phyloP scores from a whole-genome alignment of 23 tunicate species.

The Oikopleura albicans region DNA sequence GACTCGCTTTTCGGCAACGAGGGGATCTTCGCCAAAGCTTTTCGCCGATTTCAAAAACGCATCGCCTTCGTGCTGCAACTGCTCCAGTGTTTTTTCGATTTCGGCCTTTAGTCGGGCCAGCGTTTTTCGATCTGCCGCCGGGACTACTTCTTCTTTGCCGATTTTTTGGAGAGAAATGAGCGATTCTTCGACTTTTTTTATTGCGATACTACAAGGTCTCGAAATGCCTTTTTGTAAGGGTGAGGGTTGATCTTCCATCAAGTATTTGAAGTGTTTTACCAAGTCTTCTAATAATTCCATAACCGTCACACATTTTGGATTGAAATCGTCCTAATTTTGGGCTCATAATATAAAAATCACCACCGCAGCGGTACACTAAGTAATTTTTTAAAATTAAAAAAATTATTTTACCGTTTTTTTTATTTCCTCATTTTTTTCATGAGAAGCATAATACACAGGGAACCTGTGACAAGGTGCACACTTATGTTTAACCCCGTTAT shows the following conservation, averaged over 20 bases:
- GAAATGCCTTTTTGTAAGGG: not conserved
- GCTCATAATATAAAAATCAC: too few species aligned
- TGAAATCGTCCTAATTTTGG: not conserved
- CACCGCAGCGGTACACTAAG: too few species aligned
- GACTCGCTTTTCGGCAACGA: not conserved
- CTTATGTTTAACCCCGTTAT: too few species aligned
- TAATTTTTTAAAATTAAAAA: too few species aligned
- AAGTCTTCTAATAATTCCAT: not conserved
- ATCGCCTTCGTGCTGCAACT: not conserved
- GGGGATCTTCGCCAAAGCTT: not conserved
- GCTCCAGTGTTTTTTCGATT: not conserved
- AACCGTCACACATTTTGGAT: not conserved
- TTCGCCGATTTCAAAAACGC: not conserved
- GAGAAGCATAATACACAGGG: too few species aligned
- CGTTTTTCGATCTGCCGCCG: not conserved
- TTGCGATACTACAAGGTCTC: not conserved
- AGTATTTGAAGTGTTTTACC: not conserved
- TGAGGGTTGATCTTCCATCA: not conserved
- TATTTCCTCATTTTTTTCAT: too few species aligned
- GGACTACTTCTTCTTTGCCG: not conserved
- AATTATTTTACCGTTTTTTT: too few species aligned
- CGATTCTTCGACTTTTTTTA: not conserved
- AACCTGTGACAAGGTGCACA: too few species aligned
- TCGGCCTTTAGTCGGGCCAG: not conserved
- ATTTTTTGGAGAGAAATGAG: not conserved